These are phyloP conservation scores for Patagioenas fasciata DNA, from an alignment of 2,113 vertebrate genomes.

Conservation along the genomic window DNA sequence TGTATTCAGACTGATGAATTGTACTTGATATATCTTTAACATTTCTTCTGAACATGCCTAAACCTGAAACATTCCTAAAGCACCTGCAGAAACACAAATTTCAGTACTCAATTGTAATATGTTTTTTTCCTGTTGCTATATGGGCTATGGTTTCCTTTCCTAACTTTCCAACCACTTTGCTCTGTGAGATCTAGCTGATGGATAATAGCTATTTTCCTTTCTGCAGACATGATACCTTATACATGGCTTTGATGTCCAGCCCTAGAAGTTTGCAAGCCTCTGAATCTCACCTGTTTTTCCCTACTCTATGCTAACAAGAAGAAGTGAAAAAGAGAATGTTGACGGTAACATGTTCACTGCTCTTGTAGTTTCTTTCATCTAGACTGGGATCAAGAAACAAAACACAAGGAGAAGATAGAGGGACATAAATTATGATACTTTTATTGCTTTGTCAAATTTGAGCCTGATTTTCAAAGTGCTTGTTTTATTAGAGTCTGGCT, in stretches of 20 bases:
- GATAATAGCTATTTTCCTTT: background rate
- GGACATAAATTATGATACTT: background rate
- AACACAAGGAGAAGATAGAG: background rate
- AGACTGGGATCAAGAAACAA: background rate
- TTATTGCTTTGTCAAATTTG: background rate
- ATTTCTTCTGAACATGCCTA: background rate
- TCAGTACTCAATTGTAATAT: background rate
- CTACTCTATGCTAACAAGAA: background rate
- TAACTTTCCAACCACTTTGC: background rate
- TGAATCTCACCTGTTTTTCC: background rate
- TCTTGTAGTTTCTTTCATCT: background rate
- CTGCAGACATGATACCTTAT: background rate
- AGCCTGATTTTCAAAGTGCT: background rate
- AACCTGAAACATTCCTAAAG: background rate
- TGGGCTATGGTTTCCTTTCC: background rate
- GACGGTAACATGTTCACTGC: background rate
- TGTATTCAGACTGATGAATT: background rate
- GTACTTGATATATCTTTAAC: background rate
- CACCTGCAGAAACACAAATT: background rate
- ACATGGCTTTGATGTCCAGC: background rate
- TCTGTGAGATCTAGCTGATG: background rate
- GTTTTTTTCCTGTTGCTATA: background rate
- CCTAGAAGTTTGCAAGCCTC: background rate
- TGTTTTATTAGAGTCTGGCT: background rate
- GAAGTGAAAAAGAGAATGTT: background rate